Evolutionary conservation across 30 jellyfish, hydroid and myxozoan genomes (phyloP), one percentile per base, ranked within the genome.

Genomic region (Catostylus mosaicus): DNA sequence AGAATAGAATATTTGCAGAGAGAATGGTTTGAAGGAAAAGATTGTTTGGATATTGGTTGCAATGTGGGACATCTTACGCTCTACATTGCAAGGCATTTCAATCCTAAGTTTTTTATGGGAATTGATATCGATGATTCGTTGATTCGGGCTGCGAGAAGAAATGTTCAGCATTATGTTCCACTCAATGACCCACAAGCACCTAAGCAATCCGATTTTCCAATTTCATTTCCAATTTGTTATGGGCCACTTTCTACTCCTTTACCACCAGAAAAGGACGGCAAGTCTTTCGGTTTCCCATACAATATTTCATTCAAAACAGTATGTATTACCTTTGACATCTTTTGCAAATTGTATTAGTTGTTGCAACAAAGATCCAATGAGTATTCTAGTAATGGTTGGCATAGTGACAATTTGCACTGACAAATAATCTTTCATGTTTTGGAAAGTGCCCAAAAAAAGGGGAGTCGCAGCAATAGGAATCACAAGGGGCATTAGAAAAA

Each of bases 31-130:
- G 78, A 67, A 11, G 90, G 75, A 19, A 94, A 83, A 65, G 67
- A 72, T 31, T 94, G 99, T 74, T 70, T 94, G 24, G 97, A 88
- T 60, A 87, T 94, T 70, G 99, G 99, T 1, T 94, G 99, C 82
- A 88, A 83, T 78, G 95, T 77, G 45, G 99, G 99, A 12, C 93
- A 82, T 35, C 83, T 94, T 1, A 84, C 97, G 1, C 73, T 76
- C 3, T 84, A 82, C 75, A 94, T 94, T 80, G 90, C 91, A 24
- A 40, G 88, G 27, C 90, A 88, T 59, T 94, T 74, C 78, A 45
- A 54, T n/a, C 99, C 99, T 4, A 71, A 48, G 60, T 76, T 77
- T 0, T 34, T 94, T 18, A 77, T 52, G 6, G 99, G 99, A 32
- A 36, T 88, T 51, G 99, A 94, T 64, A 94, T 94, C 68, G 99